Percentiles rank a stretch among this genome's conserved stretches.
phyloP scores from a whole-genome alignment of 2,888 invertebrate genomes.

The Acleris holmiana region DNA sequence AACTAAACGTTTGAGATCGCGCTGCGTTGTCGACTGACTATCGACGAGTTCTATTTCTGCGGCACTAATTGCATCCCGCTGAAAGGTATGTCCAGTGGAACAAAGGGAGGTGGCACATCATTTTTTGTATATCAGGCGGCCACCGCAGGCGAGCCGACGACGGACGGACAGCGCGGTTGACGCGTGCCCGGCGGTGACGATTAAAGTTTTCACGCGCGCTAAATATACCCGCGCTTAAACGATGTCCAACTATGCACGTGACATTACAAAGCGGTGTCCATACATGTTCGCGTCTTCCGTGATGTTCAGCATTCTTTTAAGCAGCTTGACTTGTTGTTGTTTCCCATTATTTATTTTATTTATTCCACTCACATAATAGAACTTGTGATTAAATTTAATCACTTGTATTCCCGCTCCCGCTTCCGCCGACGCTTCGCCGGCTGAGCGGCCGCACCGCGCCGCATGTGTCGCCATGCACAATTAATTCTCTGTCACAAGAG shows the following conservation, averaged over 20 bases:
- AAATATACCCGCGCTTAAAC: conserved; percentile 65
- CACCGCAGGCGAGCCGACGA: conserved; percentile 74
- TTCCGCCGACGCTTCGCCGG: conserved; percentile 46
- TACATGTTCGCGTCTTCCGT: conserved; percentile 3
- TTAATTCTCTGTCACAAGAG: conserved; percentile 84
- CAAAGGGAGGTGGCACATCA: conserved; percentile 81
- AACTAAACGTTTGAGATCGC: conserved; percentile 75
- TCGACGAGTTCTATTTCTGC: conserved; percentile 79
- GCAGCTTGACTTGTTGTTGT: background rate
- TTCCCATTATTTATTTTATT: background rate
- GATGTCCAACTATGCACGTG: conserved; percentile 46
- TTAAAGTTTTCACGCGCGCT: conserved; percentile 81
- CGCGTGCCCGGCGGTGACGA: conserved; percentile 71
- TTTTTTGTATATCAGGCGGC: conserved; percentile 79
- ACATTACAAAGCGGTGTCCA: conserved; percentile 2
- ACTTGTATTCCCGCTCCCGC: conserved; percentile 36
- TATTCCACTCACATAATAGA: background rate
- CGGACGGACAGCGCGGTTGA: conserved; percentile 73
- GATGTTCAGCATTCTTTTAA: background rate
- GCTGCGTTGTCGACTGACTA: conserved; percentile 71
- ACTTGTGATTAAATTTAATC: background rate
- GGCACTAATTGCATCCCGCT: conserved; percentile 82
- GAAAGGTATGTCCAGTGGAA: conserved; percentile 84
- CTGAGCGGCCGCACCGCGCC: conserved; percentile 48
- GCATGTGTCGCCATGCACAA: conserved; percentile 82